Evolutionary conservation across 2,113 vertebrate genomes (phyloP).

Genomic region (Scopus umbretta): DNA sequence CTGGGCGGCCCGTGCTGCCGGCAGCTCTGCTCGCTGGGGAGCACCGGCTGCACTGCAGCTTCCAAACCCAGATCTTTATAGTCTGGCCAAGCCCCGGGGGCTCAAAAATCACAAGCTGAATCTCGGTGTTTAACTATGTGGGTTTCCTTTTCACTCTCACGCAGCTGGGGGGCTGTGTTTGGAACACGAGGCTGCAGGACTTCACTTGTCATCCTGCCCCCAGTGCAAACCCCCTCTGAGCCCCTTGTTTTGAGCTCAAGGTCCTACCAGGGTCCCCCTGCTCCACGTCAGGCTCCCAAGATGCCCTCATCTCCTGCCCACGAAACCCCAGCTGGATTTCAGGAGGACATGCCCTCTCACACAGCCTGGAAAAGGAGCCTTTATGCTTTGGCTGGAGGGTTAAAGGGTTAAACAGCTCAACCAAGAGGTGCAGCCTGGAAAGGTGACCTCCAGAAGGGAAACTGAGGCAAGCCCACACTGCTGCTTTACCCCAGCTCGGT

Average conservation of each 20-base stretch:
- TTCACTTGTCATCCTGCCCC: neutral
- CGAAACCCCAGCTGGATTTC: neutral
- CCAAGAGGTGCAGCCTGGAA: neutral
- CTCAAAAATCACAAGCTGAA: slow-evolving; percentile 27
- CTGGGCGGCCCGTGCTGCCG: accelerated
- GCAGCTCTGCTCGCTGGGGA: neutral
- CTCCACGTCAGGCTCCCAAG: neutral
- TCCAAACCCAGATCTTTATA: slow-evolving; percentile 53
- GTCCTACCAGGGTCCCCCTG: neutral
- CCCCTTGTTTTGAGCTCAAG: neutral
- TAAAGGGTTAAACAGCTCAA: neutral
- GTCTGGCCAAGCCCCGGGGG: slow-evolving; percentile 54
- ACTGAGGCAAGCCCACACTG: neutral
- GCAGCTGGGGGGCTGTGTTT: neutral
- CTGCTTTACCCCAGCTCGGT: neutral
- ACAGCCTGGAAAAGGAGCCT: neutral
- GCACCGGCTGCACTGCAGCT: neutral
- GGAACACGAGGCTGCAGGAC: neutral
- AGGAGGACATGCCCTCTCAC: accelerated
- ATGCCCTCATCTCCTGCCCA: neutral
- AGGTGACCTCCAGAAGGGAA: neutral
- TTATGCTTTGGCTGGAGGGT: neutral
- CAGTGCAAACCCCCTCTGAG: neutral
- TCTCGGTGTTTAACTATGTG: neutral
- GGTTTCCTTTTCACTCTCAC: neutral